Evolutionary conservation across 2,113 vertebrate species (phyloP).

Genomic region (Phalacrocorax aristotelis): DNA sequence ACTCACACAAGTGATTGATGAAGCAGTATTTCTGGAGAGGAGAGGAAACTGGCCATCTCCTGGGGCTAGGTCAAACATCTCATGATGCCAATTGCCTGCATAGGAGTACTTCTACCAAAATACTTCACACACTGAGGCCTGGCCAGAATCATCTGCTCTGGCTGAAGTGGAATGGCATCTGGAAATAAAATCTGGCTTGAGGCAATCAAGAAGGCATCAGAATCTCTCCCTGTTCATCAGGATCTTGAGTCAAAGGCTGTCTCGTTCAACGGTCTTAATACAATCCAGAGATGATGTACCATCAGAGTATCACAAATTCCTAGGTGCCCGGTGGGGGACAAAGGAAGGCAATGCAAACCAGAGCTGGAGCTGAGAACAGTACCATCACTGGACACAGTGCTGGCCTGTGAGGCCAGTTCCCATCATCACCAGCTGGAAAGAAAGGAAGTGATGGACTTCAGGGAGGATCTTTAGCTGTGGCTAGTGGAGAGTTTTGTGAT

Average conservation of each 20-base stretch:
- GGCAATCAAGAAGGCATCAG: background rate
- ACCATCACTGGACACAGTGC: accelerated
- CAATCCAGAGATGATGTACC: background rate
- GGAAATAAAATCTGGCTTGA: background rate
- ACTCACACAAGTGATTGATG: background rate
- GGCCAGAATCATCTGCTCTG: background rate
- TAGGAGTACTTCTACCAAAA: background rate
- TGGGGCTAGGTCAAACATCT: background rate
- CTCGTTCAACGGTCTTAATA: background rate
- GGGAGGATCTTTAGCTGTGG: background rate
- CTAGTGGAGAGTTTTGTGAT: background rate
- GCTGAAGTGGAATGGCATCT: background rate
- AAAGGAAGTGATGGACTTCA: background rate
- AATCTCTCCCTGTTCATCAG: background rate
- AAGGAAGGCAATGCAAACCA: background rate
- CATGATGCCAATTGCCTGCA: background rate
- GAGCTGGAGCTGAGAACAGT: background rate
- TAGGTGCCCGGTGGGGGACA: background rate
- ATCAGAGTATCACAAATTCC: background rate
- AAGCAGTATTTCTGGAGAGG: background rate
- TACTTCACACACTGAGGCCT: background rate
- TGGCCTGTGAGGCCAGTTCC: background rate
- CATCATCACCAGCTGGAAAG: background rate
- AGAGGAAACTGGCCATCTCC: background rate
- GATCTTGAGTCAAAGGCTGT: background rate